Evolutionary conservation across 2,888 invertebrate species (phyloP), one percentile per base, ranked within the genome.

Genomic region (Agrochola litura): DNA sequence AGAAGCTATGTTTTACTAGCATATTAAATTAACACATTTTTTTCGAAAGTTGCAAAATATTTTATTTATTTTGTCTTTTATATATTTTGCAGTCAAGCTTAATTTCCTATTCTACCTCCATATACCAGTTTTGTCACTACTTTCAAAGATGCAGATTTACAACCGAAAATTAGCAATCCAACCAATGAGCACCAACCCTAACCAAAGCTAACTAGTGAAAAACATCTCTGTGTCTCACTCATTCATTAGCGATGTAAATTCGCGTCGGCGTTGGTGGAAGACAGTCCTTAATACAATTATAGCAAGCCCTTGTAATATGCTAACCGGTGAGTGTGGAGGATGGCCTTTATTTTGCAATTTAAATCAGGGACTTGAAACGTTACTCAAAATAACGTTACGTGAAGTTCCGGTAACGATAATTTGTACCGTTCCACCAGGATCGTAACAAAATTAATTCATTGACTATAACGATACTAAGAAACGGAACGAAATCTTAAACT

Each of bases 171-270:
- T 12, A 58, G 2, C n/a, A 52, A 4, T 6, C 10, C 10, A 61
- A 2, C 14, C 70, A 61, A n/a, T 88, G 84, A 86, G 74, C 25
- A 83, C 86, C 58, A n/a, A n/a, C 49, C 85, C 80, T 83, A 83
- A 87, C 64, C 73, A 65, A 79, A 82, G 83, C 70, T 73, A 88
- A 86, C 85, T 89, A 84, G 86, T 85, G 91, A 92, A 92, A 93
- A 93, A 92, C 93, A 92, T 91, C 89, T 89, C 85, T 84, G 83
- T 79, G 86, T 85, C 86, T 82, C 79, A 72, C 69, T 84, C 88
- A 90, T 93, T 94, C 93, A 94, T 94, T 94, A 94, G 91, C 82
- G 88, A 95, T 94, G 95, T 92, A 94, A 94, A 95, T 95, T 65
- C n/a, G 90, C 80, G 84, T 19, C 52, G 22, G 46, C 79, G 78